Evolutionary conservation across 2,888 invertebrate genomes (phyloP).

Genomic region (Camponotus fellah): DNA sequence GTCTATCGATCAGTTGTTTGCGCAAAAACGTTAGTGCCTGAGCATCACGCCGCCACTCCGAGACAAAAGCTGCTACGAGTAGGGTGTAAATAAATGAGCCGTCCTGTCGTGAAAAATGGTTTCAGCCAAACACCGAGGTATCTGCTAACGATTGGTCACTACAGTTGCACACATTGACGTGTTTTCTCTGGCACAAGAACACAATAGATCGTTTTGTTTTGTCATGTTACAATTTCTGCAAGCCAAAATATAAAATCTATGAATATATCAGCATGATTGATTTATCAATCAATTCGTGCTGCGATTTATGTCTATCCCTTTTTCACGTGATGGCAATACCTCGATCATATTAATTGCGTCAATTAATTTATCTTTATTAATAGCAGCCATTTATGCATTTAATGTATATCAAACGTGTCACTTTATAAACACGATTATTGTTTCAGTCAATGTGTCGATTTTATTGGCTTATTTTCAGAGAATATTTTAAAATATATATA

Average conservation of each 20-base stretch:
- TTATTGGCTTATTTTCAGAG: slow-evolving; percentile 13
- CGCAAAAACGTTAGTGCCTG: slow-evolving; percentile 36
- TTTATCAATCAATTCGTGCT: slow-evolving; percentile 20
- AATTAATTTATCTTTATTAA: slow-evolving; percentile 46
- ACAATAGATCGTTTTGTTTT: slow-evolving; percentile 23
- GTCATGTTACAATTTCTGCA: slow-evolving; percentile 22
- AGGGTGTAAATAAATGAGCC: slow-evolving; percentile 54
- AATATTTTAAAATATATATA: slow-evolving; percentile 3
- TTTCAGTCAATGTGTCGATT: slow-evolving; percentile 4
- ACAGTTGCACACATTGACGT: slow-evolving; percentile 28
- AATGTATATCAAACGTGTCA: slow-evolving; percentile 18
- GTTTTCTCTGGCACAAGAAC: slow-evolving; percentile 41
- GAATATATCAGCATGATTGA: slow-evolving; percentile 25
- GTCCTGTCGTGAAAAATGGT: slow-evolving; percentile 50
- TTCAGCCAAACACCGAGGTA: slow-evolving; percentile 40
- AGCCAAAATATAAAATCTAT: slow-evolving; percentile 12
- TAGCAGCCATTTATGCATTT: slow-evolving; percentile 17
- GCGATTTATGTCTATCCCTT: slow-evolving; percentile 23
- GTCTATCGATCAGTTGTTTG: slow-evolving; percentile 44
- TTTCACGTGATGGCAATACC: slow-evolving; percentile 5
- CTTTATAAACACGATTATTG: slow-evolving; percentile 39
- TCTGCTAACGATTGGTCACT: slow-evolving; percentile 52
- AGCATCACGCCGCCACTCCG: slow-evolving; percentile 40
- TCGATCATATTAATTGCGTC: not conserved
- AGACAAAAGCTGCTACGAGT: slow-evolving; percentile 55